Percentiles rank a stretch among this genome's conserved stretches.
Conservation (phyloP, 2,888 invertebrate species). For the Cephus nigrinus region DNA sequence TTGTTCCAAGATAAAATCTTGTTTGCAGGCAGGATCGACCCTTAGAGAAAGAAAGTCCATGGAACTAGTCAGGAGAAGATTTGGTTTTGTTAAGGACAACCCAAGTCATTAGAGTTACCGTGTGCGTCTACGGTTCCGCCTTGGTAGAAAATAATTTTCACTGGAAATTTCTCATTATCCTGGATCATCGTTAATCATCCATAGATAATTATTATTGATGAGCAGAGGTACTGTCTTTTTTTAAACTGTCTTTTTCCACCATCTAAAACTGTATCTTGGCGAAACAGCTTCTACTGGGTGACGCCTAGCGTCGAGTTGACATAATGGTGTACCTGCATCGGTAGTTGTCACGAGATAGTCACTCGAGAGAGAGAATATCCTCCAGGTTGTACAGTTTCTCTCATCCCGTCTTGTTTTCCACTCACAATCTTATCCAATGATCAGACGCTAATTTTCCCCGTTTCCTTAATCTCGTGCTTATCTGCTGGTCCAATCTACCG, state of each 20-base stretch:
- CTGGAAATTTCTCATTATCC: neutral
- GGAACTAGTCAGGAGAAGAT: neutral
- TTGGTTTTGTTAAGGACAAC: neutral
- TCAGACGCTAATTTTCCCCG: conserved; percentile 1
- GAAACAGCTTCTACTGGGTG: neutral
- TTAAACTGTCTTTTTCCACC: no score
- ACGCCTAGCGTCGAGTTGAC: neutral
- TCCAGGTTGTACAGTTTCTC: neutral
- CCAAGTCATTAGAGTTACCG: neutral
- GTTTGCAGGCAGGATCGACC: neutral
- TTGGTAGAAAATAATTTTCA: neutral
- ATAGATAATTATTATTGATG: neutral
- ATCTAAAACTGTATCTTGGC: neutral
- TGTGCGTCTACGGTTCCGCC: neutral
- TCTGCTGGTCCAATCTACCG: conserved; percentile 13
- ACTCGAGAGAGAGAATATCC: neutral
- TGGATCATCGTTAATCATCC: neutral
- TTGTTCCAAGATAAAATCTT: neutral
- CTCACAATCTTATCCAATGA: neutral
- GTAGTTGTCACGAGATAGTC: neutral
- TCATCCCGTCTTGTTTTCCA: neutral
- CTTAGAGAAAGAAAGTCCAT: neutral
- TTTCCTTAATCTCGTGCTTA: conserved; percentile 4
- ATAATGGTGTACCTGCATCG: neutral
- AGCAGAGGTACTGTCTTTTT: neutral